Conservation (phyloP, 2,888 invertebrate genomes). For the Disparrhopalites patrizii region DNA sequence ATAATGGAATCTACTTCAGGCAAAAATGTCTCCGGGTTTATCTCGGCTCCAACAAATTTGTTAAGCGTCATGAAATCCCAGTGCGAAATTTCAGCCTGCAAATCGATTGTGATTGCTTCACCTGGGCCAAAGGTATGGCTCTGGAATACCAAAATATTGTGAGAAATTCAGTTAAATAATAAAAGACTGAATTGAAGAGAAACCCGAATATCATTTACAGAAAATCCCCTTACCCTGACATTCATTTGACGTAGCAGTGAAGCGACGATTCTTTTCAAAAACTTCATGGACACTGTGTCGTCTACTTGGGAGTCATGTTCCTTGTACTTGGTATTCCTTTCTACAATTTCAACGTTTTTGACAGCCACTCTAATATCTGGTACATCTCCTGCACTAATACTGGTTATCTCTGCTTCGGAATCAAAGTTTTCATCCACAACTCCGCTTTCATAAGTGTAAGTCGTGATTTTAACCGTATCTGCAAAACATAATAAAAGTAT, state of each 20-base stretch:
- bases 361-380: not conserved
- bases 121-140: slow-evolving; percentile 45
- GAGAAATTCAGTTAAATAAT: not conserved
- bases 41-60: slow-evolving; percentile 34
- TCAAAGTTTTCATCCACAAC: not conserved
- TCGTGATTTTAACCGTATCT: slow-evolving; percentile 3
- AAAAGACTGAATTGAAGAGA: no score
- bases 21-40: slow-evolving; percentile 28
- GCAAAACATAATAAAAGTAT: not conserved
- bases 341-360: slow-evolving; percentile 13
- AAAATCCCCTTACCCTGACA: slow-evolving; percentile 35
- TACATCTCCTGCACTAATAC: not conserved
- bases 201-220: no score
- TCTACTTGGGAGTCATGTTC: not conserved
- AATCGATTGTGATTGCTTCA: slow-evolving; percentile 47
- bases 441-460: slow-evolving; percentile 9
- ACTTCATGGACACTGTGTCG: slow-evolving; percentile 27
- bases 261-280: slow-evolving; percentile 40
- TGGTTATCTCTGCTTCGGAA: no score
- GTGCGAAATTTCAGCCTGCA: slow-evolving; percentile 46
- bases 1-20: slow-evolving; percentile 39
- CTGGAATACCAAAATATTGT: slow-evolving; percentile 25
- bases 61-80: slow-evolving; percentile 40
- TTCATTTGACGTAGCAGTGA: slow-evolving; percentile 45
- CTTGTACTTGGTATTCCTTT: slow-evolving; percentile 16